phyloP scores from a whole-genome alignment of 2,888 invertebrate genomes.

The Cyclophora albipunctata region DNA sequence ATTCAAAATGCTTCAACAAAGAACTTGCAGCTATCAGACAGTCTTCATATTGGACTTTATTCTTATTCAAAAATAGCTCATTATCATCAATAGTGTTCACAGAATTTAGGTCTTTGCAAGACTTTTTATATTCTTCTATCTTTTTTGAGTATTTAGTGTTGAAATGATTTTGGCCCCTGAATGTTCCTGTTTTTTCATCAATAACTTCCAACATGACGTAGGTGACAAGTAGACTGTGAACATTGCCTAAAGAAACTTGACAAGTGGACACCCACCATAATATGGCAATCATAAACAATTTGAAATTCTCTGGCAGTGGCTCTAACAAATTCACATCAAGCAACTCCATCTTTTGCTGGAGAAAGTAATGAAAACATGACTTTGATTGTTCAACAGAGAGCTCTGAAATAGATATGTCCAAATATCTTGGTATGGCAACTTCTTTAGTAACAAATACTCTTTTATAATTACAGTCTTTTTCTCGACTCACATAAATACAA shows the following conservation, averaged over 20 bases:
- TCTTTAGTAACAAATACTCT: constrained; percentile 40
- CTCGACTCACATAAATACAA: constrained; percentile 53
- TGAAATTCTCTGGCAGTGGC: constrained; percentile 73
- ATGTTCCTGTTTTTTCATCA: constrained; percentile 74
- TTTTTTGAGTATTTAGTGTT: constrained; percentile 57
- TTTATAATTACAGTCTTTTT: constrained; percentile 42
- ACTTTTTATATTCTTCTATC: constrained; percentile 43
- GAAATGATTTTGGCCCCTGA: constrained; percentile 64
- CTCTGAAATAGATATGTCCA: constrained; percentile 35
- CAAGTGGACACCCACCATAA: constrained; percentile 76
- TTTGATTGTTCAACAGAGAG: constrained; percentile 40
- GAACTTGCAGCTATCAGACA: constrained; percentile 75
- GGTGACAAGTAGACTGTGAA: constrained; percentile 76
- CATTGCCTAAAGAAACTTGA: constrained; percentile 54
- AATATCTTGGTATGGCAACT: constrained; percentile 30
- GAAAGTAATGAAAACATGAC: constrained; percentile 60
- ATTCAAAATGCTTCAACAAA: constrained; percentile 75
- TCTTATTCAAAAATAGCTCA: constrained; percentile 56
- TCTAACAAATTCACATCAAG: constrained; percentile 48
- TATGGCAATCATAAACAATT: constrained; percentile 73
- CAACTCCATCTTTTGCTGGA: constrained; percentile 54
- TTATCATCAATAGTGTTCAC: constrained; percentile 19
- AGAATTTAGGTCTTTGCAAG: constrained; percentile 2
- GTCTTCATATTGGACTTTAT: constrained; percentile 72
- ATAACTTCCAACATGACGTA: constrained; percentile 75